Evolutionary conservation across 2,888 invertebrate genomes (phyloP).

Genomic region (Quadroppia sp.): DNA sequence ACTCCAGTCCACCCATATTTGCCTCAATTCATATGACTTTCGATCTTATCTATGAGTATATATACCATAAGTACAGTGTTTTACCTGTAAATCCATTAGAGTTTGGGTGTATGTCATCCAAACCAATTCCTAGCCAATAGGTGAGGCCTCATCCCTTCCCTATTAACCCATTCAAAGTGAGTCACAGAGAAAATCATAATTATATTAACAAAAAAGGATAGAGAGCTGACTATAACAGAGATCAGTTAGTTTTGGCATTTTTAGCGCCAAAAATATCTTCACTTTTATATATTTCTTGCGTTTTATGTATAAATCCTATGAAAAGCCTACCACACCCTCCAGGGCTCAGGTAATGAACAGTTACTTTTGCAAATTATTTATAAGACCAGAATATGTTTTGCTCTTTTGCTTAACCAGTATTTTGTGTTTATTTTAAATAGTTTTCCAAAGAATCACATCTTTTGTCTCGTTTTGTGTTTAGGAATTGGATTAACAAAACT

Average conservation of each 20-base stretch:
- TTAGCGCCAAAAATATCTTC: slow-evolving; percentile 16
- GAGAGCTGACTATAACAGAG: not conserved
- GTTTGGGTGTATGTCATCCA: slow-evolving; percentile 18
- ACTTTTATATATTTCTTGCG: slow-evolving; percentile 8
- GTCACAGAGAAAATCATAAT: slow-evolving; percentile 25
- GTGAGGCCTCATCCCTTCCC: slow-evolving; percentile 31
- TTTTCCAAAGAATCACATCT: not conserved
- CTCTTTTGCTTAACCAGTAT: slow-evolving; percentile 5
- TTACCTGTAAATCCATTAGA: slow-evolving; percentile 18
- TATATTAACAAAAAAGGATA: slow-evolving; percentile 3
- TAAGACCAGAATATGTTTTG: not conserved
- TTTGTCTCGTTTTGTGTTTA: not conserved
- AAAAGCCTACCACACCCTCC: slow-evolving; percentile 30
- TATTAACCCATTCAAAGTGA: slow-evolving; percentile 35
- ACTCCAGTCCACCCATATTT: slow-evolving; percentile 32
- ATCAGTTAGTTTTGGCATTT: slow-evolving; percentile 15
- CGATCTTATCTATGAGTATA: slow-evolving; percentile 13
- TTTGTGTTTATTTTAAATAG: slow-evolving; percentile 11
- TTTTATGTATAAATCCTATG: slow-evolving; percentile 26
- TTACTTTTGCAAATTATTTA: slow-evolving; percentile 30
- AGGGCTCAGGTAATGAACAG: slow-evolving; percentile 28
- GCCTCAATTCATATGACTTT: slow-evolving; percentile 11
- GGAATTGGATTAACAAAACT: slow-evolving; percentile 1
- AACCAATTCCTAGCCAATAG: not conserved
- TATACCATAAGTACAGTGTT: slow-evolving; percentile 17